These are phyloP conservation scores for Campopleginae sp. DNA, from an alignment of 2,888 invertebrate genomes.

Conservation along the genomic window DNA sequence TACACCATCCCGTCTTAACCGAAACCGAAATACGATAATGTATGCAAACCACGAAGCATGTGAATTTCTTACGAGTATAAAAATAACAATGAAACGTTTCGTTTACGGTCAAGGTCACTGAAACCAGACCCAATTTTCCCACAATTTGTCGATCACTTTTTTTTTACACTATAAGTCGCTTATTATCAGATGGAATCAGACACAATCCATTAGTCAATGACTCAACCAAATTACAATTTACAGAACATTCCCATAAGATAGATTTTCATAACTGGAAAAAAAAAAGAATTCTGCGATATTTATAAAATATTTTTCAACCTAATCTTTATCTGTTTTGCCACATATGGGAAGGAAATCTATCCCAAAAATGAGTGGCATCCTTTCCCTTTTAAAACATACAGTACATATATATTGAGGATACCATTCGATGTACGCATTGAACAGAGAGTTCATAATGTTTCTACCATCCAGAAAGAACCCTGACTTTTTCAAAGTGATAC, in stretches of 20 bases:
- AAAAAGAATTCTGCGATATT: neutral
- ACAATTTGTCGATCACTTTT: slow-evolving; percentile 3
- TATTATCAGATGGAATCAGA: neutral
- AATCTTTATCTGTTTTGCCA: too few species aligned
- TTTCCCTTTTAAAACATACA: too few species aligned
- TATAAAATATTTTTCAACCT: too few species aligned
- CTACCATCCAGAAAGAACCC: too few species aligned
- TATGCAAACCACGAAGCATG: neutral
- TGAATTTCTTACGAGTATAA: neutral
- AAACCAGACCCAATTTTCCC: neutral
- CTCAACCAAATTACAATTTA: neutral
- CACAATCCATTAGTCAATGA: neutral
- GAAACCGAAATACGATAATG: neutral
- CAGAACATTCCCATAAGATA: neutral
- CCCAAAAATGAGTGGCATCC: too few species aligned
- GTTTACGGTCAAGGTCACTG: slow-evolving; percentile 36
- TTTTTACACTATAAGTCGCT: neutral
- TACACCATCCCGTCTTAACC: neutral
- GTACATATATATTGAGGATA: too few species aligned
- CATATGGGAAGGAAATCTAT: too few species aligned
- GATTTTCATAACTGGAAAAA: neutral
- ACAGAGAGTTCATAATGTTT: too few species aligned
- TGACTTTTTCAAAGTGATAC: too few species aligned
- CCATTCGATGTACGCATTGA: too few species aligned
- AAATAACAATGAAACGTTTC: neutral